Conservation (phyloP, 2,113 vertebrate genomes). For the Ivindomyrus marchei region DNA sequence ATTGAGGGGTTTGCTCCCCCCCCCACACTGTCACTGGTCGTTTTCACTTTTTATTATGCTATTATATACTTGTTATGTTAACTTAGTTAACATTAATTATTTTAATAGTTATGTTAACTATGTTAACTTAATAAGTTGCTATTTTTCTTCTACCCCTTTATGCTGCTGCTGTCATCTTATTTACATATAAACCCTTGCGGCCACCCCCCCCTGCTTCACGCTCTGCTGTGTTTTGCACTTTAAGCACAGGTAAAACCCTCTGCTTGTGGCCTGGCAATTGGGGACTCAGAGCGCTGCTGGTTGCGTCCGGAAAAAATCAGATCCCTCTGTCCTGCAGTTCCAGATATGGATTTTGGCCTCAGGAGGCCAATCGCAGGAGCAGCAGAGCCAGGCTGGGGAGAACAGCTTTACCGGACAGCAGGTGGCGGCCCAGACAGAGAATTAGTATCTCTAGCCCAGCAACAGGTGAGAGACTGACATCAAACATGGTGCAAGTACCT, state of each 20-base stretch:
- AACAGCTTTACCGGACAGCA: constrained; percentile 40
- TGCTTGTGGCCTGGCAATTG: neutral
- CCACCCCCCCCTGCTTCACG: no score
- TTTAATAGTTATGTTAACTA: no score
- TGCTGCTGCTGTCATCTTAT: neutral
- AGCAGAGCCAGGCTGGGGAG: constrained; percentile 35
- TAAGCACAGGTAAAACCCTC: no score
- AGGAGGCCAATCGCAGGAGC: constrained; percentile 46
- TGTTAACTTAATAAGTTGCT: no score
- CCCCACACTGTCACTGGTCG: neutral
- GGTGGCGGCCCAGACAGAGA: constrained; percentile 41
- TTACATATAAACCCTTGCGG: neutral
- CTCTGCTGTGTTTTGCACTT: no score
- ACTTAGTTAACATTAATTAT: no score
- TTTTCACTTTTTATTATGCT: neutral
- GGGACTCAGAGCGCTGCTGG: neutral
- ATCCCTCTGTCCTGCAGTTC: neutral
- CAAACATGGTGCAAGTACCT: neutral
- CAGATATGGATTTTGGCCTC: neutral
- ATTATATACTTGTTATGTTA: no score
- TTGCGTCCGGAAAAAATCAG: neutral
- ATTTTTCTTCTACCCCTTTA: no score
- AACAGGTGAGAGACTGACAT: constrained; percentile 49
- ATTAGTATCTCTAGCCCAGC: constrained; percentile 45
- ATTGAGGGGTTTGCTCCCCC: neutral